Conservation (phyloP, 2,888 invertebrate species). For the Xiphydria camelus region DNA sequence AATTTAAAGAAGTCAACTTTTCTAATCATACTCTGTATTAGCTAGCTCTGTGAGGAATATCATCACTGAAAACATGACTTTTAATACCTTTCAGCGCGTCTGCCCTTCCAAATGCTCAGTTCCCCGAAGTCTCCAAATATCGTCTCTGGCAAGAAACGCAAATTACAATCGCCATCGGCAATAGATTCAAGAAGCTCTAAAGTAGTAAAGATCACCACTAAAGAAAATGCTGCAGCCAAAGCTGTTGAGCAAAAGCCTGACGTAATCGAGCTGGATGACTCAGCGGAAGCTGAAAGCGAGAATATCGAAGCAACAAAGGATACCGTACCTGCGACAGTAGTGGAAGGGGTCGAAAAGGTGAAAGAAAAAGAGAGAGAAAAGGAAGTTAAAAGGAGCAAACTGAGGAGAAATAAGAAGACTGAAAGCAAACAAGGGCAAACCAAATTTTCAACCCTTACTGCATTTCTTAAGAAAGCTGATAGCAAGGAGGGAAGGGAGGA, state of each 20-base stretch:
- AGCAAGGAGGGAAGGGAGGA: constrained; percentile 18
- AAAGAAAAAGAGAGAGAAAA: constrained; percentile 9
- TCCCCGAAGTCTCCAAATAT: constrained; percentile 30
- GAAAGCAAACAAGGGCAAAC: constrained; percentile 11
- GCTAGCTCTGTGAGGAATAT: too few species aligned
- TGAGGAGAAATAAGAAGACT: constrained; percentile 16
- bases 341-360: too few species aligned
- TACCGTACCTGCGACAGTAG: neutral
- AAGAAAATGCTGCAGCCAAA: constrained; percentile 28
- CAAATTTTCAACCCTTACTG: constrained; percentile 27
- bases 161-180: constrained; percentile 36
- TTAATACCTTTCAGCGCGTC: constrained; percentile 43
- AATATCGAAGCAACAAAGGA: neutral
- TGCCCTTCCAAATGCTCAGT: constrained; percentile 45
- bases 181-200: constrained; percentile 37
- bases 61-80: too few species aligned
- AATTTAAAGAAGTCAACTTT: too few species aligned
- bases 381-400: constrained; percentile 6
- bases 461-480: constrained; percentile 37
- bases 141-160: constrained; percentile 44
- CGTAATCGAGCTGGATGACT: neutral
- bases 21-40: too few species aligned
- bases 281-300: neutral
- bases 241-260: constrained; percentile 5
- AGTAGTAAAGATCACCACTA: constrained; percentile 37